Evolutionary conservation across 1,140 invertebrate genomes (phyloP).

Genomic region (Drosophila pallidifrons): DNA sequence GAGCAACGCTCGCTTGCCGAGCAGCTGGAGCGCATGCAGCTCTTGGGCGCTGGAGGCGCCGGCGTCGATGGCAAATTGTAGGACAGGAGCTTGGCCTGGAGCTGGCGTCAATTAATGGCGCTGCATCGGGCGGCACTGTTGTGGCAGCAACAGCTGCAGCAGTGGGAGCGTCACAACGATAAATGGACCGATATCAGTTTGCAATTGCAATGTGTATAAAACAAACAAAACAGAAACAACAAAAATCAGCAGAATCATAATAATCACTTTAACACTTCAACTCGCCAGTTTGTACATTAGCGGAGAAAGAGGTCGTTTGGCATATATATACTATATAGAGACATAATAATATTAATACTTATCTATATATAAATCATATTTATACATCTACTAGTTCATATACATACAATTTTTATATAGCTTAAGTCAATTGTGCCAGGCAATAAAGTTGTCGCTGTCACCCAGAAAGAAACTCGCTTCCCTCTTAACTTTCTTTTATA

Average conservation of each 20-base stretch:
- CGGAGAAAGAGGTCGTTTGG: conserved; percentile 12
- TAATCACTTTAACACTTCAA: conserved; percentile 4
- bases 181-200: conserved; percentile 41
- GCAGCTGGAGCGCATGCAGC: conserved; percentile 84
- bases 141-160: conserved; percentile 18
- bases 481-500: neutral
- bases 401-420: conserved; percentile 67
- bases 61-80: conserved; percentile 56
- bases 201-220: conserved; percentile 54
- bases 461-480: conserved; percentile 9
- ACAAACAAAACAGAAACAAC: neutral
- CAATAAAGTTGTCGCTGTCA: conserved; percentile 50
- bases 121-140: conserved; percentile 70
- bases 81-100: conserved; percentile 76
- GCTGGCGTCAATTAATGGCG: conserved; percentile 72
- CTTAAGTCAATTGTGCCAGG: conserved; percentile 61
- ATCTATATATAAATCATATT: conserved; percentile 16
- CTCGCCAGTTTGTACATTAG: conserved; percentile 54
- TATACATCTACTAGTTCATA: conserved; percentile 34
- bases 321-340: conserved; percentile 10
- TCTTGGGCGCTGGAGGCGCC: conserved; percentile 30
- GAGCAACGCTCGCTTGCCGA: conserved; percentile 87
- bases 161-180: conserved; percentile 41
- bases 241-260: neutral
- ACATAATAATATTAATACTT: conserved; percentile 3